Evolutionary conservation across 2,797 vertebrate species (phyloP).

Genomic region (Xenopus petersii): DNA sequence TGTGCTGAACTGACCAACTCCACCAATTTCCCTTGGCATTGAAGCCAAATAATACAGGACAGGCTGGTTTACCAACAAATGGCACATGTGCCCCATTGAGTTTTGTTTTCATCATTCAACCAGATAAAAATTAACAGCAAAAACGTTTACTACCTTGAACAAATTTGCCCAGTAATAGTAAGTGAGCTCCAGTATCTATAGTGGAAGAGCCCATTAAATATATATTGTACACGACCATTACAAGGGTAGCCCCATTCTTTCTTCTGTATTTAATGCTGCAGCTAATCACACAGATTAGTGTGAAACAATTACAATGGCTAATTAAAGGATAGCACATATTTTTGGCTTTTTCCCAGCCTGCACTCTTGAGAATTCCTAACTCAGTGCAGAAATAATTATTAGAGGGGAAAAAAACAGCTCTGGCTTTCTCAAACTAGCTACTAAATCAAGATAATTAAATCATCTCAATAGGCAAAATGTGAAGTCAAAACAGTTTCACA

Average conservation of each 20-base stretch:
- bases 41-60: no score
- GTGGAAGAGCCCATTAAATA: not conserved
- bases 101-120: no score
- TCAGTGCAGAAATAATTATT: constrained; percentile 72
- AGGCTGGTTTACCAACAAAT: no score
- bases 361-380: constrained; percentile 70
- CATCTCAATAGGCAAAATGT: constrained; percentile 69
- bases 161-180: no score
- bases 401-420: constrained; percentile 66
- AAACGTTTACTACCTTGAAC: no score
- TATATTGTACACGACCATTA: constrained; percentile 9
- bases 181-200: no score
- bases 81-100: no score
- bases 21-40: no score
- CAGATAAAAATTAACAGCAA: no score
- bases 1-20: no score
- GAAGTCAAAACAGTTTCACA: constrained; percentile 62
- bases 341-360: constrained; percentile 72
- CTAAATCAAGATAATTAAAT: constrained; percentile 67
- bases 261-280: constrained; percentile 75
- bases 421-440: constrained; percentile 59
- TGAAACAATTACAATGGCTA: constrained; percentile 78
- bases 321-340: constrained; percentile 76
- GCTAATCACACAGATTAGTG: constrained; percentile 78
- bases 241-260: constrained; percentile 67